Base-by-base conservation (phyloP, 2,797 vertebrate genomes). In the Pantherophis vulpinus region DNA sequence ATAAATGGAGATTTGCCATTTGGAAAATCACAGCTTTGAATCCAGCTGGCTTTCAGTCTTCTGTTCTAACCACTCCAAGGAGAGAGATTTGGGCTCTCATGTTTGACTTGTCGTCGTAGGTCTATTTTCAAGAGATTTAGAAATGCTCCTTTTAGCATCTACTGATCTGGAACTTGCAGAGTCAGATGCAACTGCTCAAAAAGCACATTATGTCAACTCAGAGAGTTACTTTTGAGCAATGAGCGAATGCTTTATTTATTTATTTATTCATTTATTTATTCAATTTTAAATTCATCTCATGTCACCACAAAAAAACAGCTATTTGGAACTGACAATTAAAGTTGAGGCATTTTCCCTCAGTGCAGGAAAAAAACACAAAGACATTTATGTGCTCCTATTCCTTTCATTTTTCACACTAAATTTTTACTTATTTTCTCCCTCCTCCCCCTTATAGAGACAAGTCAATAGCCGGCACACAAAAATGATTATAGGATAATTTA, bases 401-500 rank as follows among this genome's bases (percentile, higher is more conserved):
- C 74, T 91, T 96, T 63, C 18, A 79, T 95, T 96, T 97, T 96
- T 96, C 95, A 91, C 91, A 94, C 66, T 87, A 94, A 47, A 88
- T 5, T 51, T n/a, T 94, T 32, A 29, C 96, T 96, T 96, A 95
- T 93, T 83, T 95, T 93, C 55, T 51, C 5, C 9, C n/a, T 51
- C 13, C 4, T 95, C 94, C 93, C 94, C 60, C 88, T 42, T 94
- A 96, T 51, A 93, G 91, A 95, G 94, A 94, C 91, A 95, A 95
- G 95, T 95, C 96, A 94, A 93, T 79, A 94, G 93, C 95, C 95
- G 94, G 94, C 93, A 97, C 96, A 96, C 96, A 90, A 91, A 95
- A 95, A 96, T 97, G 96, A 97, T 97, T 95, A 92, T 0, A 5
- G 94, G 93, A 95, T 97, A 97, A 97, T 97, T 97, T 89, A 25